Evolutionary conservation across 2,797 vertebrate genomes (phyloP).

Genomic region (Eulemur mongoz): DNA sequence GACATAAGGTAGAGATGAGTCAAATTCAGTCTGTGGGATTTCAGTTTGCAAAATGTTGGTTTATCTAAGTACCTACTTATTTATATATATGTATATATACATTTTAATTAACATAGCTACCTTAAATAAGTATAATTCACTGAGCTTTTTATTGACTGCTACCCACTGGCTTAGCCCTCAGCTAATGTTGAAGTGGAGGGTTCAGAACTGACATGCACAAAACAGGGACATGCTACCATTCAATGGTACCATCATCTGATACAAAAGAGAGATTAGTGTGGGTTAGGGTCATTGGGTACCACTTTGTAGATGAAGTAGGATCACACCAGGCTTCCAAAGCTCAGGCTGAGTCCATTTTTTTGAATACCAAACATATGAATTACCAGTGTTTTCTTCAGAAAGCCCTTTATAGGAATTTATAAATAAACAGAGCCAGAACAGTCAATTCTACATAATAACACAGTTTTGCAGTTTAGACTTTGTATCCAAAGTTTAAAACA

Average conservation of each 20-base stretch:
- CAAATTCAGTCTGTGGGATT: neutral
- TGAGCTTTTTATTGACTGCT: neutral
- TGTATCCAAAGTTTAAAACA: neutral
- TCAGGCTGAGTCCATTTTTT: neutral
- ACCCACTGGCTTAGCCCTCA: neutral
- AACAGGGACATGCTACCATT: neutral
- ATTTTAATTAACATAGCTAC: neutral
- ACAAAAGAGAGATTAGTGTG: neutral
- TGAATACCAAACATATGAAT: neutral
- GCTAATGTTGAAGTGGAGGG: neutral
- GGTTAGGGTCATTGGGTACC: neutral
- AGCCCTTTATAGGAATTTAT: neutral
- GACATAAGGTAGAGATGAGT: neutral
- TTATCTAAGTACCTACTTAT: neutral
- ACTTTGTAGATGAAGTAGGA: neutral
- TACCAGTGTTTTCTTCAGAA: slow-evolving; percentile 8
- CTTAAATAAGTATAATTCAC: neutral
- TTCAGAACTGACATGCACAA: neutral
- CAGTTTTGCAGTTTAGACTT: neutral
- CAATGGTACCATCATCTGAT: neutral
- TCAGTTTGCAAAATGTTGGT: neutral
- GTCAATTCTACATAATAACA: neutral
- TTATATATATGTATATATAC: neutral
- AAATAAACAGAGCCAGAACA: neutral
- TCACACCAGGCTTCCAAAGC: neutral